Percentiles rank a stretch among this genome's conserved stretches.
phyloP scores from a whole-genome alignment of 2,113 vertebrate species.

The Choloepus hoffmanni region DNA sequence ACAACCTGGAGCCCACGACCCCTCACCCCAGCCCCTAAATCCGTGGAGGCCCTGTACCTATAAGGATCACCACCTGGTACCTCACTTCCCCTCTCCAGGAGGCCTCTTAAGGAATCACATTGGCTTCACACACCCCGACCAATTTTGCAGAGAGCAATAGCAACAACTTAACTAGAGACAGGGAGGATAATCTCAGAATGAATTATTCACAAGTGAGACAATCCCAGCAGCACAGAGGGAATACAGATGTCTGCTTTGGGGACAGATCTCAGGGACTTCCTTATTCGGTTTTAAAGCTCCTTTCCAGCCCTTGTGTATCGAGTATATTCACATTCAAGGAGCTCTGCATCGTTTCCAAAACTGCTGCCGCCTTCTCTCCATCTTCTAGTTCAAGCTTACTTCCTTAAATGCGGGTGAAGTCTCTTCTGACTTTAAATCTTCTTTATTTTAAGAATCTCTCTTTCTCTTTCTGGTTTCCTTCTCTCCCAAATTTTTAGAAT shows the following conservation, averaged over 20 bases:
- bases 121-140: fast-evolving
- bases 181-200: constrained; percentile 32
- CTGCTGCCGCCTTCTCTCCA: not conserved
- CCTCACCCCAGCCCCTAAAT: not conserved
- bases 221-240: not conserved
- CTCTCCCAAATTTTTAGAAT: not conserved
- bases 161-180: not conserved
- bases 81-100: not conserved
- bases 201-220: constrained; percentile 30
- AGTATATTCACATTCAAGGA: not conserved
- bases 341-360: not conserved
- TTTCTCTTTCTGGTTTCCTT: not conserved
- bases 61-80: fast-evolving
- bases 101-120: not conserved
- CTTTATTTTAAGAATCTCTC: not conserved
- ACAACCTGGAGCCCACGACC: not conserved
- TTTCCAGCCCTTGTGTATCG: not conserved
- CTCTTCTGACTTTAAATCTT: not conserved
- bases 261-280: not conserved
- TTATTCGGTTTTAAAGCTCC: not conserved
- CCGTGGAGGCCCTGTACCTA: not conserved
- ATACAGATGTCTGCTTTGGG: not conserved
- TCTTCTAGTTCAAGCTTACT: not conserved
- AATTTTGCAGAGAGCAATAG: not conserved
- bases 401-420: not conserved